Conservation (phyloP, 2,797 vertebrate species). For the Emys orbicularis region DNA sequence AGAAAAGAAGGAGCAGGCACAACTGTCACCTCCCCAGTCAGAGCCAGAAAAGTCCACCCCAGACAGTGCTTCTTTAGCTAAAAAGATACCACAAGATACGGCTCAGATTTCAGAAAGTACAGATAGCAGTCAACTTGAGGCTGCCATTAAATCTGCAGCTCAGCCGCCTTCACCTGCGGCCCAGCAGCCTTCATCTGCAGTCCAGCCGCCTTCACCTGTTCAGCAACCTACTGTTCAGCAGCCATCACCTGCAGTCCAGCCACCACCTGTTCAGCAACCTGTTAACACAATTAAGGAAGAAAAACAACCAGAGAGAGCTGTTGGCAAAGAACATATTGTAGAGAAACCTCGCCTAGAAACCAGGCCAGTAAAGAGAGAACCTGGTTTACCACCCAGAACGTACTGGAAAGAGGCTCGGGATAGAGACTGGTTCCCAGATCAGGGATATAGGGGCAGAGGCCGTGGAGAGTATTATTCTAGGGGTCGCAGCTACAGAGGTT, state of each 20-base stretch:
- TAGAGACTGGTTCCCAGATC: slow-evolving; percentile 92
- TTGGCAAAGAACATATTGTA: slow-evolving; percentile 76
- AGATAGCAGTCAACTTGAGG: slow-evolving; percentile 57
- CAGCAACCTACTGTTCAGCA: slow-evolving; percentile 26
- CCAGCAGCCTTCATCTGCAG: neutral
- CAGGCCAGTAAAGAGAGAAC: slow-evolving; percentile 87
- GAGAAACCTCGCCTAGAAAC: slow-evolving; percentile 89
- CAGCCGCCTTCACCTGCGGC: slow-evolving; percentile 21
- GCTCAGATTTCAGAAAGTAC: slow-evolving; percentile 54
- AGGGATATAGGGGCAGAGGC: slow-evolving; percentile 92
- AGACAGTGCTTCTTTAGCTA: slow-evolving; percentile 38
- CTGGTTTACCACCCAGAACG: slow-evolving; percentile 88
- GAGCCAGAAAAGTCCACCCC: slow-evolving; percentile 80
- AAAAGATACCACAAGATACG: slow-evolving; percentile 72
- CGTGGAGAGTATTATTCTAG: slow-evolving; percentile 97
- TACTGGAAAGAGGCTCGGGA: slow-evolving; percentile 93
- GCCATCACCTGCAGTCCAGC: slow-evolving; percentile 1
- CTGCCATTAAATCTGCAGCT: slow-evolving; percentile 60
- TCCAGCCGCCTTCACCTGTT: neutral
- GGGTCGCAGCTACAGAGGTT: slow-evolving; percentile 95
- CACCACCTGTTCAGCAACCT: neutral
- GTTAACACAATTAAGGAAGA: slow-evolving; percentile 83
- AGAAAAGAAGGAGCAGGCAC: slow-evolving; percentile 86
- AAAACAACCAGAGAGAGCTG: slow-evolving; percentile 86
- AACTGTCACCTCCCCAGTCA: slow-evolving; percentile 77